phyloP scores from a whole-genome alignment of 2,888 invertebrate genomes.

The Morpho helenor region DNA sequence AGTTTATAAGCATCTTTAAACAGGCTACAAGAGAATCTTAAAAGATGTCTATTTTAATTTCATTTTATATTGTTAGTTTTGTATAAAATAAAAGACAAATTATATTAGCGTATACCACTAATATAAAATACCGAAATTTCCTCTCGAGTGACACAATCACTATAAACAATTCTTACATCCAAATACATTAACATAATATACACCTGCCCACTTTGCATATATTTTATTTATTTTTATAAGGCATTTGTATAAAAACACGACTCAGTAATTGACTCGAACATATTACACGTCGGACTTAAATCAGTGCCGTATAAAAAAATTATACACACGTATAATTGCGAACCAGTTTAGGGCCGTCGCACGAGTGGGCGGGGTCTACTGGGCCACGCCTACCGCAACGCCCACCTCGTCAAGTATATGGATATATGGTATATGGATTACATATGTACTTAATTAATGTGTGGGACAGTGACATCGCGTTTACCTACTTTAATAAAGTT shows the following conservation, averaged over 20 bases:
- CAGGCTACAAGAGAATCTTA: no score
- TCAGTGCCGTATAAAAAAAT: conserved; percentile 35
- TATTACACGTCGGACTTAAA: conserved; percentile 25
- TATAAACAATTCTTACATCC: conserved; percentile 5
- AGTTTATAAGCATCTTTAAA: no score
- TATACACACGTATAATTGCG: conserved; percentile 38
- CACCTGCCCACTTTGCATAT: conserved; percentile 27
- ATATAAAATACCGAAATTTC: not conserved
- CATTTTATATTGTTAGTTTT: no score
- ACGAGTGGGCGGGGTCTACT: conserved; percentile 44
- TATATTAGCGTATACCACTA: no score
- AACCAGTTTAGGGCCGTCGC: conserved; percentile 52
- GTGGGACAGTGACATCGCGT: not conserved
- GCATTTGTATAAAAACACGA: conserved; percentile 15
- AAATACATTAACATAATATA: conserved; percentile 16
- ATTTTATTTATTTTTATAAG: conserved; percentile 9
- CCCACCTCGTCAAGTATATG: conserved; percentile 32
- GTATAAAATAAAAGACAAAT: no score
- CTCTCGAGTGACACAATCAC: conserved; percentile 12
- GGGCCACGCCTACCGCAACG: conserved; percentile 52
- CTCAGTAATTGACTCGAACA: conserved; percentile 24
- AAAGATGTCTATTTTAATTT: no score
- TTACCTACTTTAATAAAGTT: no score
- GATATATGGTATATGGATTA: not conserved
- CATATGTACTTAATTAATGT: no score